Conservation (phyloP, 2,888 invertebrate genomes). For the Cactoblastis cactorum region DNA sequence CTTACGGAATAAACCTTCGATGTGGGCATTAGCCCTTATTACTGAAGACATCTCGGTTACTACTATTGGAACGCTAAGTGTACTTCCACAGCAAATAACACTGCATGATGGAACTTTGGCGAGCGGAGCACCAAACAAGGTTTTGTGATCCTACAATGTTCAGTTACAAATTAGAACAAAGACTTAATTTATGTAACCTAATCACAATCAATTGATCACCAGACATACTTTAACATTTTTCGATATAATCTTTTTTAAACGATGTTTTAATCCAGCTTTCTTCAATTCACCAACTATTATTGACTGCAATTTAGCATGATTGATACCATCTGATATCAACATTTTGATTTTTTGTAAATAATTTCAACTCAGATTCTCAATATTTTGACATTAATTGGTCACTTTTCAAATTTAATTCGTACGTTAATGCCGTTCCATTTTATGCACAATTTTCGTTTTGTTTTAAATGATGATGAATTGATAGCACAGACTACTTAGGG, state of each 20-base stretch:
- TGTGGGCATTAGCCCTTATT: constrained; percentile 83
- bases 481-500: too few relatives aligned
- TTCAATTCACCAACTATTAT: constrained; percentile 83
- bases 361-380: constrained; percentile 24
- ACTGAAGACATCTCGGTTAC: constrained; percentile 85
- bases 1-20: constrained; percentile 93
- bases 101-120: constrained; percentile 69
- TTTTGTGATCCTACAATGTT: constrained; percentile 58
- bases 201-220: too few relatives aligned
- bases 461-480: too few relatives aligned
- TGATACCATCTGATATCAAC: constrained; percentile 74
- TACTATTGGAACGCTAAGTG: constrained; percentile 85
- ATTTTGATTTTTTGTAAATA: constrained; percentile 49
- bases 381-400: constrained; percentile 12
- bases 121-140: constrained; percentile 72
- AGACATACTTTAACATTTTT: constrained; percentile 74
- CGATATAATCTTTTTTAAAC: constrained; percentile 82
- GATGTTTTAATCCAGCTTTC: constrained; percentile 84
- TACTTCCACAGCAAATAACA: constrained; percentile 83
- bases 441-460: neutral
- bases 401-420: constrained; percentile 41
- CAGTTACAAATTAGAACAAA: neutral
- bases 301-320: constrained; percentile 69
- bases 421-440: constrained; percentile 26
- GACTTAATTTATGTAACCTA: neutral